Conservation (phyloP, 2,888 invertebrate genomes). For the Stictocephala bisonia region DNA sequence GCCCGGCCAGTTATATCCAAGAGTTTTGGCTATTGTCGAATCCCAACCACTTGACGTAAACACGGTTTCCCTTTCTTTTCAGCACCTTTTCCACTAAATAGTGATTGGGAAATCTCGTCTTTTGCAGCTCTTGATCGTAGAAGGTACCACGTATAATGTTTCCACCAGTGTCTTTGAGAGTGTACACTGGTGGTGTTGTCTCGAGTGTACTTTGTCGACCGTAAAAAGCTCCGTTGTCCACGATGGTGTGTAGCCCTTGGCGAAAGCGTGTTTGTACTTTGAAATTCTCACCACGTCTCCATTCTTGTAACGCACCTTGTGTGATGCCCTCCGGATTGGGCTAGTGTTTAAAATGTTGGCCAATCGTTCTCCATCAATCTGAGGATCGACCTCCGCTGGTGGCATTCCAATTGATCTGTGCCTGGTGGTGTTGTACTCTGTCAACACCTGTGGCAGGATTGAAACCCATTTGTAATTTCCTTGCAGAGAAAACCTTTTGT, state of each 20-base stretch:
- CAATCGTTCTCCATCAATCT: too few relatives aligned
- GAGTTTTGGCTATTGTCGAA: neutral
- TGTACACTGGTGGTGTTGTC: neutral
- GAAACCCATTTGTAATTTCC: too few relatives aligned
- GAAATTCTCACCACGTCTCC: conserved; percentile 6
- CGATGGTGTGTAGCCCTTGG: conserved; percentile 15
- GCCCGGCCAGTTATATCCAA: neutral
- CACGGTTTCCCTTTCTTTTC: neutral
- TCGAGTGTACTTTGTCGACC: neutral
- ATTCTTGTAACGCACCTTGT: too few relatives aligned
- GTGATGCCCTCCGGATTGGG: too few relatives aligned
- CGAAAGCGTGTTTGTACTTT: neutral
- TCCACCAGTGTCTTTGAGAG: neutral
- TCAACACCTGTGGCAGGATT: too few relatives aligned
- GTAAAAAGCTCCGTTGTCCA: conserved; percentile 30
- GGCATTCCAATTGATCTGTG: too few relatives aligned
- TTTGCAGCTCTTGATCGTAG: conserved; percentile 3
- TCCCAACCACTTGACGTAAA: neutral
- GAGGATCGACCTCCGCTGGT: too few relatives aligned
- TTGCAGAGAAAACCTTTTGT: too few relatives aligned
- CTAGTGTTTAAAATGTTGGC: too few relatives aligned
- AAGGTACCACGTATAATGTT: neutral
- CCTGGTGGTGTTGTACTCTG: too few relatives aligned
- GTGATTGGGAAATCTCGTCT: conserved; percentile 5
- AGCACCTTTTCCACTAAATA: neutral